Base-by-base conservation (phyloP, 2,113 vertebrate species). In the Halichoerus grypus region DNA sequence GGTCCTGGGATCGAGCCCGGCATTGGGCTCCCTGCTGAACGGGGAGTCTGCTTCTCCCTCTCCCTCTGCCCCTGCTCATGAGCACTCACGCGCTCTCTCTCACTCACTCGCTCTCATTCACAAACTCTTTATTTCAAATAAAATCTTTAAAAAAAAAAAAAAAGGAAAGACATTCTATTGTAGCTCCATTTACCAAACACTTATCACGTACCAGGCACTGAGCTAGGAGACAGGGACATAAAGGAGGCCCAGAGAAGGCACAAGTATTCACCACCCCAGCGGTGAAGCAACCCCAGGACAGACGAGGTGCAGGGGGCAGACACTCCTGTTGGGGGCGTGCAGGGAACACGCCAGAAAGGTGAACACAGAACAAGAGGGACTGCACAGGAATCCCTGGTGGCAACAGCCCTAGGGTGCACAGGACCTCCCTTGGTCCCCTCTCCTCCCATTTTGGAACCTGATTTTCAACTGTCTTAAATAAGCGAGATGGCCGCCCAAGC, bases 231-330 rank as follows among this genome's bases (percentile, higher is more conserved):
- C 2, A 3, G 10, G 67, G 31, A 31, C 10, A 2, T 0, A 42
- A 63, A 26, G 51, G 14, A 5, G 42, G 63, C 31, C 63, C 63
- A 67, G 63, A 67, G 63, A 67, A 67, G 31, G n/a, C 9, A 13
- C 36, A 18, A 42, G 46, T 31, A 31, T 28, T 77, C 4, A 7
- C 42, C 9, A 3, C 13, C 39, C 0, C 24, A 7, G 11, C 0
- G 0, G 49, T 0, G 36, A 4, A 2, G 36, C 46, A 36, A 24
- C 26, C 1, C 28, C 1, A 1, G 24, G 36, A 46, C 1, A 26
- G 12, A 55, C 4, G 0, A 4, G 79, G 57, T 1, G 24, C 22
- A 6, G 69, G 0, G 0, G 12, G 13, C 0, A 36, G 51, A 5
- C 24, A 39, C 33, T 3, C 59, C 39, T 28, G 2, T 7, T 4